Percentiles rank a stretch among this genome's conserved stretches.
Conservation (phyloP, 2,113 vertebrate genomes). For the Polypterus bichir region DNA sequence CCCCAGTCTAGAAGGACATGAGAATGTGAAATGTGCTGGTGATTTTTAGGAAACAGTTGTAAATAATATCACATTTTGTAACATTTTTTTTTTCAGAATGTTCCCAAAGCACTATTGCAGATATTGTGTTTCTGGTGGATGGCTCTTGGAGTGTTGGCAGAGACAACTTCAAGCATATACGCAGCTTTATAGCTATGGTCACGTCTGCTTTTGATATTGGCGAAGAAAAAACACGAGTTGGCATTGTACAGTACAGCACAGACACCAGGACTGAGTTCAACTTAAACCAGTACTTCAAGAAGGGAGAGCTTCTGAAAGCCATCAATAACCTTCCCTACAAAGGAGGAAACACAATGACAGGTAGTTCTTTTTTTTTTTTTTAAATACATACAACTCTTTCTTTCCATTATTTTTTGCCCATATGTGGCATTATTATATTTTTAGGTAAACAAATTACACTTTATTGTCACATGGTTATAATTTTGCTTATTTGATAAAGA, state of each 20-base stretch:
- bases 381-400: too few relatives aligned
- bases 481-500: too few relatives aligned
- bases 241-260: slow-evolving; percentile 76
- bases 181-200: slow-evolving; percentile 63
- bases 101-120: slow-evolving; percentile 61
- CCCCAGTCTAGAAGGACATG: too few relatives aligned
- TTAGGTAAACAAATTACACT: too few relatives aligned
- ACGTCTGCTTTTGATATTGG: slow-evolving; percentile 83
- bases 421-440: too few relatives aligned
- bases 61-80: too few relatives aligned
- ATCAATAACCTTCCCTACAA: slow-evolving; percentile 74
- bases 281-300: slow-evolving; percentile 62
- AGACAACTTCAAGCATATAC: slow-evolving; percentile 72
- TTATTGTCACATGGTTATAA: too few relatives aligned
- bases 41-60: too few relatives aligned
- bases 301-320: slow-evolving; percentile 62
- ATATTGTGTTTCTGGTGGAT: slow-evolving; percentile 81
- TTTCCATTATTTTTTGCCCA: too few relatives aligned
- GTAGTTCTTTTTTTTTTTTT: slow-evolving; percentile 33
- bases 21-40: too few relatives aligned
- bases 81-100: slow-evolving; percentile 59
- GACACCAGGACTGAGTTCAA: slow-evolving; percentile 74
- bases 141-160: slow-evolving; percentile 80
- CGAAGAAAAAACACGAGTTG: slow-evolving; percentile 74
- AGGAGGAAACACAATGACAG: slow-evolving; percentile 80